These are phyloP conservation scores for Amphimallon solstitiale DNA, from an alignment of 2,888 invertebrate species.

Conservation along the genomic window DNA sequence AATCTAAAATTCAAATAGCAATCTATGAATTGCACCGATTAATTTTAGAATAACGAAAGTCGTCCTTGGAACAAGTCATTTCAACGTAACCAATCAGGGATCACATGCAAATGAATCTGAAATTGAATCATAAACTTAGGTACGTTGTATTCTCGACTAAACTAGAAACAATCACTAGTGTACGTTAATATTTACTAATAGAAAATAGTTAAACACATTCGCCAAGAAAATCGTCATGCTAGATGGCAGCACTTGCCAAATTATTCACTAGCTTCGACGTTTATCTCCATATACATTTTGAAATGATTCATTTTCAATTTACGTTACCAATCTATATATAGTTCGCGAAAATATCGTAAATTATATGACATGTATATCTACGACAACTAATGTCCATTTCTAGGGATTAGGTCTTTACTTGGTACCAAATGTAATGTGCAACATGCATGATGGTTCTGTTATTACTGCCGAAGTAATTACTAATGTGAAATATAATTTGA, in stretches of 20 bases:
- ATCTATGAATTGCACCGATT: neutral
- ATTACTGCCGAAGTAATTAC: too few relatives aligned
- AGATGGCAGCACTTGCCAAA: neutral
- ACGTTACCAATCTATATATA: slow-evolving; percentile 15
- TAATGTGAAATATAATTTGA: too few relatives aligned
- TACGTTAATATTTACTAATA: slow-evolving; percentile 32
- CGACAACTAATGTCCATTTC: slow-evolving; percentile 2
- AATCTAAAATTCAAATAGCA: slow-evolving; percentile 6
- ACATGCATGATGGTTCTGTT: too few relatives aligned
- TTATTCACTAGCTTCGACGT: slow-evolving; percentile 25
- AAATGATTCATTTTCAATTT: slow-evolving; percentile 30
- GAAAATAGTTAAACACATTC: slow-evolving; percentile 17
- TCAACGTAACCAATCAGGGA: slow-evolving; percentile 26
- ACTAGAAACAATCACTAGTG: slow-evolving; percentile 5
- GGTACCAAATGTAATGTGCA: too few relatives aligned
- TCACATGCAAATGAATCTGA: slow-evolving; percentile 24
- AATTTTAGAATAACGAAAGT: slow-evolving; percentile 11
- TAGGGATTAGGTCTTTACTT: too few relatives aligned
- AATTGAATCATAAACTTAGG: slow-evolving; percentile 13
- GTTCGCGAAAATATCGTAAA: neutral
- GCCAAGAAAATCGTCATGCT: slow-evolving; percentile 18
- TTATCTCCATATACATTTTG: slow-evolving; percentile 12
- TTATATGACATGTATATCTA: neutral
- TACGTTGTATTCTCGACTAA: neutral
- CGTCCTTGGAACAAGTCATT: slow-evolving; percentile 19